Evolutionary conservation across 2,888 invertebrate species (phyloP), one percentile per base, ranked within the genome.

Genomic region (Scaptomyza flava): DNA sequence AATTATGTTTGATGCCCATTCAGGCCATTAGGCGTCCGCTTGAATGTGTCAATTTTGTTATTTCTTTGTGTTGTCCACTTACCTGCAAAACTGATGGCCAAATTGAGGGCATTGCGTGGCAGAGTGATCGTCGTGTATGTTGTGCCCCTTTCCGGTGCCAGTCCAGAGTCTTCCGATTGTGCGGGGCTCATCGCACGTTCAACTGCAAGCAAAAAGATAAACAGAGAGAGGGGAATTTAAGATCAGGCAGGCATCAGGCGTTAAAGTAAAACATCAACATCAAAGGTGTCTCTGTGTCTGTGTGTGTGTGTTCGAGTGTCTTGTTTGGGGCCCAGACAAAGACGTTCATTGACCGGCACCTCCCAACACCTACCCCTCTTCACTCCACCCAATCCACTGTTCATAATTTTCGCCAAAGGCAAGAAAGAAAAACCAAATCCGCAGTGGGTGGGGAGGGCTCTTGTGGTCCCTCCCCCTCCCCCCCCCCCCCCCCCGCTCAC

Each of bases 151-250:
- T 92, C 92, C 52, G 92, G 91, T 46, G 92, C 92, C 68, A 92
- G 64, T 20, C 92, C 92, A 36, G 92, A 92, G 77, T 92, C 92
- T 77, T 92, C 92, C 3, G 92, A 92, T 66, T 92, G 92, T 65
- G 92, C 92, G 36, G 92, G 92, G 79, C 92, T 92, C 91, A 92
- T 92, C 58, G 92, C 92, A 51, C 92, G 91, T 77, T 92, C 92
- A 72, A 91, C 92, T 91, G 87, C 51, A 89, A 90, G 58, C 48
- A 46, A 63, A 48, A 20, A n/a, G 6, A 31, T 0, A 12, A 5
- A 20, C n/a, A 14, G 3, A 17, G 9, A 23, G 33, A 17, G 9
- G 33, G 23, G 9, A 42, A 53, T 48, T 42, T 36, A 38, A 50
- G 52, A 64, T 63, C 48, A 23, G 54, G 64, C 64, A 43, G 31